phyloP scores from a whole-genome alignment of 2,888 invertebrate species.

The Campopleginae sp. region DNA sequence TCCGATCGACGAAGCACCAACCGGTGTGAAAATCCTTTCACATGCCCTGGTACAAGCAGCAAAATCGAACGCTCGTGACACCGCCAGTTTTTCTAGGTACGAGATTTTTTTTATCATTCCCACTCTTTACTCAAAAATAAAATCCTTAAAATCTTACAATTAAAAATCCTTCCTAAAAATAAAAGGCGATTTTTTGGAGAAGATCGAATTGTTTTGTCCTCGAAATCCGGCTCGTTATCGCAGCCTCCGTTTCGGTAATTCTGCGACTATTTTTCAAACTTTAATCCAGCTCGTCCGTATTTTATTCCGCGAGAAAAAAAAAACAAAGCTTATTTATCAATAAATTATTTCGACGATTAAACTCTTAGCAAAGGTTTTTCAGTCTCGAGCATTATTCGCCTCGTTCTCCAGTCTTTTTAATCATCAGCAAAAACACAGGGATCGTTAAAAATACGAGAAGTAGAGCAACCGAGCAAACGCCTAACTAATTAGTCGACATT shows the following conservation, averaged over 20 bases:
- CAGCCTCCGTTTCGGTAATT: not conserved
- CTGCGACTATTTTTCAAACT: not conserved
- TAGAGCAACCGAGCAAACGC: slow-evolving; percentile 36
- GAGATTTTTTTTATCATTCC: not conserved
- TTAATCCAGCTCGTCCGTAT: not conserved
- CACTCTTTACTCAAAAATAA: no score
- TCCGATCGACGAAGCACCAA: not conserved
- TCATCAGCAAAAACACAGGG: slow-evolving; percentile 17
- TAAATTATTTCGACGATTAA: slow-evolving; percentile 24
- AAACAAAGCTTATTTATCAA: not conserved
- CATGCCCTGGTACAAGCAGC: not conserved
- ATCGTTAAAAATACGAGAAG: slow-evolving; percentile 4
- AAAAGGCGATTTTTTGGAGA: not conserved
- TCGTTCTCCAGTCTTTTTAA: slow-evolving; percentile 23
- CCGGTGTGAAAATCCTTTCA: slow-evolving; percentile 7
- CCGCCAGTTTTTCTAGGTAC: not conserved
- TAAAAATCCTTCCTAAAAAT: not conserved
- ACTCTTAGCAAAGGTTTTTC: not conserved
- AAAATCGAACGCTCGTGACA: slow-evolving; percentile 8
- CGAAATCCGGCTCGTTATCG: not conserved
- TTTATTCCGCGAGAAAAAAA: not conserved
- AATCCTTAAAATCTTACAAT: slow-evolving; percentile 1
- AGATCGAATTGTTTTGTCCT: not conserved
- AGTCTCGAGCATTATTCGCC: not conserved
- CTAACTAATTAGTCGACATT: slow-evolving; percentile 63